These are phyloP conservation scores for Styela plicata DNA, from an alignment of 23 tunicate species.

Conservation along the genomic window DNA sequence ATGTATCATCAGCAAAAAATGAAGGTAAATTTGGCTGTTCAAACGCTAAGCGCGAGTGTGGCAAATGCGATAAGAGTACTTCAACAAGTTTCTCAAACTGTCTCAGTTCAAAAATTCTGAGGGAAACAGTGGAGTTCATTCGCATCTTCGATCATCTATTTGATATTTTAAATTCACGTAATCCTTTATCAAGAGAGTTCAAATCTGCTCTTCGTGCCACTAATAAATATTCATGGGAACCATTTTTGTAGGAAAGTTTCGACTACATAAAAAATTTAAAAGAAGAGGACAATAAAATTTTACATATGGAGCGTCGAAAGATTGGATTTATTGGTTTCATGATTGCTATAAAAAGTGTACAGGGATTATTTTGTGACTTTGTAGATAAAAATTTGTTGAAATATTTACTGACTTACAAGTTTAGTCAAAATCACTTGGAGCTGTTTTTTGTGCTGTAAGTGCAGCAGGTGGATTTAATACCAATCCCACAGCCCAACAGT, in stretches of 20 bases:
- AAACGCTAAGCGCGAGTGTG: constrained; percentile 19
- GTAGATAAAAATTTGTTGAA: background rate
- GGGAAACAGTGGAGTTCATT: constrained; percentile 13
- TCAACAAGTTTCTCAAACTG: no score
- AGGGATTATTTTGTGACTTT: background rate
- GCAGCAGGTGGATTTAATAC: constrained; percentile 22
- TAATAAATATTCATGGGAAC: background rate
- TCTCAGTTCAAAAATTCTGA: background rate
- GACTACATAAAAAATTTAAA: no score
- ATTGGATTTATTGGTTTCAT: background rate
- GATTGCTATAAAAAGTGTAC: background rate
- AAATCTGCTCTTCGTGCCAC: constrained; percentile 3
- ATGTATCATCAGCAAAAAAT: constrained; percentile 25
- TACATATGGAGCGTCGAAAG: background rate
- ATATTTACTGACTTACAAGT: constrained; percentile 28
- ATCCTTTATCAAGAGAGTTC: constrained; percentile 26
- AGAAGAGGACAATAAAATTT: background rate
- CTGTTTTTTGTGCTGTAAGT: constrained; percentile 15
- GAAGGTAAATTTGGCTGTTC: constrained; percentile 43
- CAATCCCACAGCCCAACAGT: constrained; percentile 26
- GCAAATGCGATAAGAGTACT: constrained; percentile 42
- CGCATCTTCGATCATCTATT: constrained; percentile 22
- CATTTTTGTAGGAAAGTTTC: background rate
- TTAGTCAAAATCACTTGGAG: constrained; percentile 28
- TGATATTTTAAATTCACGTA: constrained; percentile 29